Conservation (phyloP, 2,888 invertebrate genomes). For the Drosophila peninsularis region DNA sequence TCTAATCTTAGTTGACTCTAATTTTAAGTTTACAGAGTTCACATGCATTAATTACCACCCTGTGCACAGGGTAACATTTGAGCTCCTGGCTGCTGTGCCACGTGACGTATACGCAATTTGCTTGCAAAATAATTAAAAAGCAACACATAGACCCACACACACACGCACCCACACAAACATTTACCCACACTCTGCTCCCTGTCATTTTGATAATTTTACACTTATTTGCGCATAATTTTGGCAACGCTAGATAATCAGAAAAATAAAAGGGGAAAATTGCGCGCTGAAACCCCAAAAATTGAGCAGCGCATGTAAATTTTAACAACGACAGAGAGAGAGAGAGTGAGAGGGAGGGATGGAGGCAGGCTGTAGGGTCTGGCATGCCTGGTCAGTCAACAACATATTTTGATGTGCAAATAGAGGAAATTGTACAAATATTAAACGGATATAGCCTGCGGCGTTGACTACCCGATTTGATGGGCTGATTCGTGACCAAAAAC, state of each 20-base stretch:
- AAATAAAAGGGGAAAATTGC: background rate
- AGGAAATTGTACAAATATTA: conserved; percentile 74
- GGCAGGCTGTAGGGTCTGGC: background rate
- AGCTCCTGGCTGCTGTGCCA: conserved; percentile 13
- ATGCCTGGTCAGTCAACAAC: conserved; percentile 31
- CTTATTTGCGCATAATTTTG: conserved; percentile 55
- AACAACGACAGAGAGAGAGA: background rate
- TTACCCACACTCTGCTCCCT: conserved; percentile 4
- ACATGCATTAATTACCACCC: background rate
- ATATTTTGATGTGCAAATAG: conserved; percentile 66
- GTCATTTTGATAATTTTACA: conserved; percentile 64
- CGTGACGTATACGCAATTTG: conserved; percentile 61
- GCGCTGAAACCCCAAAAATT: conserved; percentile 25
- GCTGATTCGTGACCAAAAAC: conserved; percentile 25
- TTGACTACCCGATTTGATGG: conserved; percentile 46
- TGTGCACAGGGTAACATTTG: background rate
- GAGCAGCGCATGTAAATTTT: conserved; percentile 51
- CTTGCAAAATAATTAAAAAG: conserved; percentile 61
- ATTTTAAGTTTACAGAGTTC: background rate
- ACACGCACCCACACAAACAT: background rate
- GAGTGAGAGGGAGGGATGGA: background rate
- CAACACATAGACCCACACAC: conserved; percentile 9
- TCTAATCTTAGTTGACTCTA: too few species aligned
- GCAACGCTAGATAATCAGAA: conserved; percentile 57
- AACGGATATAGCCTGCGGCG: conserved; percentile 75